Percentiles rank a stretch among this genome's conserved stretches.
These are phyloP conservation scores for Cirrhinus mrigala DNA, from an alignment of 2,797 vertebrate genomes.

Conservation along the genomic window DNA sequence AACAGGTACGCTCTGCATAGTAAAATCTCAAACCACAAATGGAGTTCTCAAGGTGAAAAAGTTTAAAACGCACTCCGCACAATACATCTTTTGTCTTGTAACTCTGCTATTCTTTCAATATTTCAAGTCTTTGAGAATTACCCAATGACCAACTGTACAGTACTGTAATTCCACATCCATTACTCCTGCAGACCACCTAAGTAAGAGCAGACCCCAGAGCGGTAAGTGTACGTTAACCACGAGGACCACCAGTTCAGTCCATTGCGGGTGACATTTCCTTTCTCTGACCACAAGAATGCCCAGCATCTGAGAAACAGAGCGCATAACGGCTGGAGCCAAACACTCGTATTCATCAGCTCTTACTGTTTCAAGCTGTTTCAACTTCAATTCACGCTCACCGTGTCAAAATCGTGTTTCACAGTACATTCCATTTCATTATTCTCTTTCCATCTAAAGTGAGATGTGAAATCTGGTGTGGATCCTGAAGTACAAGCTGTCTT, in stretches of 20 bases:
- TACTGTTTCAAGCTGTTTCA: constrained; percentile 46
- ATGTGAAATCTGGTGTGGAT: constrained; percentile 11
- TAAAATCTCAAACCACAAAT: constrained; percentile 16
- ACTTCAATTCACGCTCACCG: not conserved
- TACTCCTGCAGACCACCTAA: constrained; percentile 59
- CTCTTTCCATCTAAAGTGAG: not conserved
- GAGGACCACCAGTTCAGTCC: constrained; percentile 54
- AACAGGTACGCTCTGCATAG: not conserved
- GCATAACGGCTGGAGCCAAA: not conserved
- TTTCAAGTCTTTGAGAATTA: constrained; percentile 11
- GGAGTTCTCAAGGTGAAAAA: not conserved
- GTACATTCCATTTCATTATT: constrained; percentile 9
- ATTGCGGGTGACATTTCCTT: constrained; percentile 53
- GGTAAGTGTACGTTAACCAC: constrained; percentile 42
- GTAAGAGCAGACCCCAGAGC: constrained; percentile 20
- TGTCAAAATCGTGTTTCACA: constrained; percentile 20
- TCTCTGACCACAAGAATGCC: constrained; percentile 62
- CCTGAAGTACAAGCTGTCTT: constrained; percentile 21
- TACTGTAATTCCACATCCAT: constrained; percentile 45
- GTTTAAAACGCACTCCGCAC: not conserved
- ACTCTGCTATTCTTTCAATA: constrained; percentile 8
- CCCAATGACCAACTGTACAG: not conserved
- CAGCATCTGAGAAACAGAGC: constrained; percentile 33
- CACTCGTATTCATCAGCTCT: constrained; percentile 29
- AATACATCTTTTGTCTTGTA: constrained; percentile 9